Evolutionary conservation across 1,140 invertebrate species (phyloP), one percentile per base, ranked within the genome.

Genomic region (Thrips palmi): DNA sequence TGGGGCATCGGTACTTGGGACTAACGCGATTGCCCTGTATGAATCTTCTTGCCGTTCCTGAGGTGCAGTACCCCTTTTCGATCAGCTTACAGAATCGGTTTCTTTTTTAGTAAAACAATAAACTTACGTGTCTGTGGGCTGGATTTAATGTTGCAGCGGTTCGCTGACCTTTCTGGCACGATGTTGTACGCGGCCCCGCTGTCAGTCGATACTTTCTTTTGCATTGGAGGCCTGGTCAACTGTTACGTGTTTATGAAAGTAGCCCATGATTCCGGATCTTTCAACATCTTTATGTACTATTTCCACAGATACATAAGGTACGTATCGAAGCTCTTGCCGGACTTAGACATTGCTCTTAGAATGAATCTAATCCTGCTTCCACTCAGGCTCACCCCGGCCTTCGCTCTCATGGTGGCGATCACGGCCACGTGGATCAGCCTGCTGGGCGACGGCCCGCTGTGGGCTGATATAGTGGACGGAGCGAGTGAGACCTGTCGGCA

Each of bases 311-410:
- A 27, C 12, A 17, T 36, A 7, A 2, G 68, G 12, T 55, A n/a
- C n/a, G n/a, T n/a, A n/a, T n/a, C n/a, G n/a, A n/a, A n/a, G n/a
- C n/a, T n/a, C n/a, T n/a, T n/a, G n/a, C n/a, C n/a, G n/a, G n/a
- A n/a, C n/a, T n/a, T n/a, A n/a, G n/a, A n/a, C n/a, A n/a, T n/a
- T n/a, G n/a, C n/a, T n/a, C n/a, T n/a, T n/a, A n/a, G n/a, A n/a
- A n/a, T n/a, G n/a, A n/a, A n/a, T n/a, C n/a, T n/a, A n/a, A n/a
- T n/a, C n/a, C n/a, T n/a, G n/a, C n/a, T n/a, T n/a, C n/a, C n/a
- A n/a, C n/a, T n/a, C n/a, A n/a, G n/a, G n/a, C n/a, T 75, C 42
- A 71, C 71, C 0, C 70, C 72, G 0, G 52, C 70, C 3, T 57
- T 73, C 23, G 67, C 65, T 18, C 54, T 66, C 1, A 53, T 64